A percentile compares a stretch with the other conserved stretches of the same genome.
Evolutionary conservation across 2,113 vertebrate species (phyloP).

Genomic region (Hypomesus transpacificus): DNA sequence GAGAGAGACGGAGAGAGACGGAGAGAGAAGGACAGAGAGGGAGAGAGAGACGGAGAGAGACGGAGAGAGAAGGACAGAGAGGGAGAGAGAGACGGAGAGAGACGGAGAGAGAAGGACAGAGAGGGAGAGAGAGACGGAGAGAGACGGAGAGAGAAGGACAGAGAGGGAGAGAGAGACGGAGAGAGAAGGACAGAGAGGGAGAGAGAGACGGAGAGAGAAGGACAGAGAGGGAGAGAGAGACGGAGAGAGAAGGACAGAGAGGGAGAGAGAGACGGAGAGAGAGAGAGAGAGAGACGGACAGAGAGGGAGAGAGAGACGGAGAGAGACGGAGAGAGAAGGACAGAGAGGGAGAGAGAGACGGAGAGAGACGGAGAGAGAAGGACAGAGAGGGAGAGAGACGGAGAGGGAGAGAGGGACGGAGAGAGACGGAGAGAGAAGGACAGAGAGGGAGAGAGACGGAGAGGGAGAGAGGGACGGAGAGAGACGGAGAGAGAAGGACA

Average conservation of each 20-base stretch:
- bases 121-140: not conserved
- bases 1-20: not conserved
- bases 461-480: not conserved
- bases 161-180: not conserved
- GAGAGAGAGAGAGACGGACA: not conserved
- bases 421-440: not conserved
- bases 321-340: not conserved
- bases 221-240: not conserved
- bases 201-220: not conserved
- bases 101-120: slow-evolving; percentile 1
- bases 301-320: not conserved
- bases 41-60: not conserved
- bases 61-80: not conserved
- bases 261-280: not conserved
- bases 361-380: not conserved
- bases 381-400: not conserved
- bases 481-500: too few species aligned
- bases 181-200: not conserved
- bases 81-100: not conserved
- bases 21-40: not conserved
- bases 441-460: not conserved
- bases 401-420: not conserved
- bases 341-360: not conserved
- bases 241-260: not conserved
- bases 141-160: too few species aligned